Evolutionary conservation across 2,888 invertebrate species (phyloP).

Genomic region (Drosophila limbata): DNA sequence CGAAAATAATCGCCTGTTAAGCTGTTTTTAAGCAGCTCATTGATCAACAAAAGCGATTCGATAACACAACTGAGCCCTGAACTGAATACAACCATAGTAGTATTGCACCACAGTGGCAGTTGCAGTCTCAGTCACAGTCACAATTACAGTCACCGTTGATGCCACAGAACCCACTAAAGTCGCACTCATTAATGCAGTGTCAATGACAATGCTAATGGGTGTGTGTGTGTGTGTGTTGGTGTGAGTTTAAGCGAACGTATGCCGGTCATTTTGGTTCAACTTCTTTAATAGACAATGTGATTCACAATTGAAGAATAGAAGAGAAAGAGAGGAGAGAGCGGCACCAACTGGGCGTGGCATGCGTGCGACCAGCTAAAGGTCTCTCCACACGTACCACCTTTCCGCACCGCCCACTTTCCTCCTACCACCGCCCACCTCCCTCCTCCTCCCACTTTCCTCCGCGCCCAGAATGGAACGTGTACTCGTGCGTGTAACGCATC

Average conservation of each 20-base stretch:
- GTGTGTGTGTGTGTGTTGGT: constrained; percentile 16
- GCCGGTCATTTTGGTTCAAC: constrained; percentile 59
- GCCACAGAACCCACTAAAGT: constrained; percentile 45
- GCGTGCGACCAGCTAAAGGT: constrained; percentile 54
- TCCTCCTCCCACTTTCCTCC: not conserved
- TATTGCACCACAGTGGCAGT: constrained; percentile 1
- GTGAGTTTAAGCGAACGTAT: constrained; percentile 42
- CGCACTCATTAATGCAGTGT: constrained; percentile 67
- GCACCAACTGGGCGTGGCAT: constrained; percentile 56
- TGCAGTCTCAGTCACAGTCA: not conserved
- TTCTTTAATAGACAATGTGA: constrained; percentile 63
- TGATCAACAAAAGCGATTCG: constrained; percentile 50
- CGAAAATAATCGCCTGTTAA: constrained; percentile 37
- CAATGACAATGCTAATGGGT: constrained; percentile 50
- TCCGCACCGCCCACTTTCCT: constrained; percentile 7
- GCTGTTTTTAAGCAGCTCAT: constrained; percentile 62
- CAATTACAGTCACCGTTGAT: constrained; percentile 27
- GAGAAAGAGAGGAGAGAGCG: not conserved
- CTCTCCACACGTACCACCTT: constrained; percentile 12
- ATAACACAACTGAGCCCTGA: constrained; percentile 40
- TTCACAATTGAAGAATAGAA: not conserved
- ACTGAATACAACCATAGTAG: constrained; percentile 8
- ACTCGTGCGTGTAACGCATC: constrained; percentile 83
- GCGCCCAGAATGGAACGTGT: constrained; percentile 54
- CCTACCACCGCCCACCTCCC: not conserved